Evolutionary conservation across 92 coral and sea anemone genomes (phyloP).

Genomic region (Siderastrea siderea): DNA sequence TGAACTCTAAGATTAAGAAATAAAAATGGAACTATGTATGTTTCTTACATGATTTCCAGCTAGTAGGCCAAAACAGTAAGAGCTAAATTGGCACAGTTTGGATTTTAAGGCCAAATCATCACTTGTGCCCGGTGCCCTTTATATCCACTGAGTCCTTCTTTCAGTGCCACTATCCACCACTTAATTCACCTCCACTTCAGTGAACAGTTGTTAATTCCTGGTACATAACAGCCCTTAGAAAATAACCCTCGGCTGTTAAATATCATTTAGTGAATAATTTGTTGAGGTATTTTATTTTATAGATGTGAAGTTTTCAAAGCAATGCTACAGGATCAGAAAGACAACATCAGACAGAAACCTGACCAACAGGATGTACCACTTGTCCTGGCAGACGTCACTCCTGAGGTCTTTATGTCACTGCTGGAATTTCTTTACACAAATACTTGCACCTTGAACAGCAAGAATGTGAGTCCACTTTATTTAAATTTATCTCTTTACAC

Average conservation of each 20-base stretch:
- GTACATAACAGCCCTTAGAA: not conserved
- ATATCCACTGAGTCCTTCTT: too few species aligned
- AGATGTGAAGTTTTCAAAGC: conserved; percentile 96
- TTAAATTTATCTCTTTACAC: not conserved
- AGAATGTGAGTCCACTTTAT: conserved; percentile 77
- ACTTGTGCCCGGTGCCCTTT: too few species aligned
- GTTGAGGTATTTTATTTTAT: not conserved
- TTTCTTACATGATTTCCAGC: too few species aligned
- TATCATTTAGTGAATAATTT: not conserved
- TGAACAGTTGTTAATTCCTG: not conserved
- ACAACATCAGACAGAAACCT: conserved; percentile 65
- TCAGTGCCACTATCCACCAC: too few species aligned
- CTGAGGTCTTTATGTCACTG: conserved; percentile 85
- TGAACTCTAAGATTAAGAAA: too few species aligned
- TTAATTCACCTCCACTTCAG: too few species aligned
- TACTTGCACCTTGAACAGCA: conserved; percentile 89
- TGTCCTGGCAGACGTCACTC: conserved; percentile 89
- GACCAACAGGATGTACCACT: conserved; percentile 91
- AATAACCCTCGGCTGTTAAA: too few species aligned
- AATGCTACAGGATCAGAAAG: conserved; percentile 86
- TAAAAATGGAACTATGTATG: too few species aligned
- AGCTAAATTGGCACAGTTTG: too few species aligned
- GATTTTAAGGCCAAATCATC: too few species aligned
- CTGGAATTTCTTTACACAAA: conserved; percentile 98
- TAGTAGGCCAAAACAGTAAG: too few species aligned